These are phyloP conservation scores for Plutomurus gul DNA, from an alignment of 1,140 invertebrate species.

Conservation along the genomic window DNA sequence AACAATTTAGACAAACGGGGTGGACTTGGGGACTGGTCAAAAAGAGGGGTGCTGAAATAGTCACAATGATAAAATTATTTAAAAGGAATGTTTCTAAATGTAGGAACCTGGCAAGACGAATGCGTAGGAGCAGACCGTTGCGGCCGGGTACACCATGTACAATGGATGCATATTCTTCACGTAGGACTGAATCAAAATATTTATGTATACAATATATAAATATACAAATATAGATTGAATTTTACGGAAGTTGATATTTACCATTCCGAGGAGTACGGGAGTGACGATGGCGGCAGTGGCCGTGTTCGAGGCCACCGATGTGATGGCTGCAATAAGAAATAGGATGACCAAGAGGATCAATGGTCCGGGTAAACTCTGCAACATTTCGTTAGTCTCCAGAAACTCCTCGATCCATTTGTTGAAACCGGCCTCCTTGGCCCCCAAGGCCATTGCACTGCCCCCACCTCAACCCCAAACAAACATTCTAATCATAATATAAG, in stretches of 20 bases:
- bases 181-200: conserved; percentile 61
- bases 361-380: conserved; percentile 54
- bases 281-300: conserved; percentile 47
- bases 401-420: conserved; percentile 73
- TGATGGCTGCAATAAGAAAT: conserved; percentile 65
- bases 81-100: not conserved
- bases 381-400: conserved; percentile 55
- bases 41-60: not conserved
- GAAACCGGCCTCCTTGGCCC: conserved; percentile 75
- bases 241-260: no score
- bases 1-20: no score
- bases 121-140: conserved; percentile 66
- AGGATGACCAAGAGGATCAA: conserved; percentile 58
- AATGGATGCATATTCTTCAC: conserved; percentile 76
- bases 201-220: not conserved
- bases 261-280: conserved; percentile 48
- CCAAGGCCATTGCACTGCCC: conserved; percentile 85
- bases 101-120: conserved; percentile 43
- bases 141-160: conserved; percentile 83
- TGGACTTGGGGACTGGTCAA: no score
- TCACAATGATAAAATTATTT: not conserved
- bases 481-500: not conserved
- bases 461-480: no score
- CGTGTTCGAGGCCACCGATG: conserved; percentile 80
- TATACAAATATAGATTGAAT: not conserved